Evolutionary conservation across 1,140 invertebrate species (phyloP).

Genomic region (Hormaphis cornu): DNA sequence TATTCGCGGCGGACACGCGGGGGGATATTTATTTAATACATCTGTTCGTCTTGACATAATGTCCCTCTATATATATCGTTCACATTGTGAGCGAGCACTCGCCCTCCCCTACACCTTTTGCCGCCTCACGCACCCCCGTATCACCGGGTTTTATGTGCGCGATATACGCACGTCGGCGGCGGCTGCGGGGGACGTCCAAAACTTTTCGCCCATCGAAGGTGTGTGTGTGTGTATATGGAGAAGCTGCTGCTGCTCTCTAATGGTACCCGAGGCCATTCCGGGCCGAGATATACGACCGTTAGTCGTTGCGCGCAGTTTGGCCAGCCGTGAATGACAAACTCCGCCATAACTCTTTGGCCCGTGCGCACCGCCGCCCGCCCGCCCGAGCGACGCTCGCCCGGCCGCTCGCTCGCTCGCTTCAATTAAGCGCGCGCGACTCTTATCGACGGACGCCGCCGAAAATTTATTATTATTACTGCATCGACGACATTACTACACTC

Average conservation of each 20-base stretch:
- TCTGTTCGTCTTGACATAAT: slow-evolving; percentile 35
- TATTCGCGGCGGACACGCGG: slow-evolving; percentile 1
- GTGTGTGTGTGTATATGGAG: not conserved
- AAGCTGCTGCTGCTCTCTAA: too few species aligned
- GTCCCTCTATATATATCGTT: slow-evolving; percentile 35
- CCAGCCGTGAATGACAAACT: slow-evolving; percentile 32
- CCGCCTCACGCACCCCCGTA: not conserved
- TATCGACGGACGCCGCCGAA: slow-evolving; percentile 25
- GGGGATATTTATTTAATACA: slow-evolving; percentile 35
- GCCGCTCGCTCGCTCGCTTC: slow-evolving; percentile 15
- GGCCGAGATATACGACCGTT: slow-evolving; percentile 28
- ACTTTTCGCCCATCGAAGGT: slow-evolving; percentile 30
- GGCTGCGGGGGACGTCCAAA: not conserved
- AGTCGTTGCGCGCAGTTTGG: slow-evolving; percentile 21
- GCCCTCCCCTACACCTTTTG: not conserved
- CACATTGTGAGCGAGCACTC: slow-evolving; percentile 1
- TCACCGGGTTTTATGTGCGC: slow-evolving; percentile 6
- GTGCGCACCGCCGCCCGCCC: not conserved
- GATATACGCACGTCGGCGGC: not conserved
- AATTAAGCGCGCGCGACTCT: slow-evolving; percentile 31
- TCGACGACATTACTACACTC: too few species aligned
- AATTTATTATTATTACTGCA: slow-evolving; percentile 31
- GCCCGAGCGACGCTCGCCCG: not conserved
- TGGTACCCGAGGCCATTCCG: slow-evolving; percentile 31
- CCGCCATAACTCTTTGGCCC: slow-evolving; percentile 27